Conservation (phyloP, 2,888 invertebrate genomes). For the Colletes collaris region DNA sequence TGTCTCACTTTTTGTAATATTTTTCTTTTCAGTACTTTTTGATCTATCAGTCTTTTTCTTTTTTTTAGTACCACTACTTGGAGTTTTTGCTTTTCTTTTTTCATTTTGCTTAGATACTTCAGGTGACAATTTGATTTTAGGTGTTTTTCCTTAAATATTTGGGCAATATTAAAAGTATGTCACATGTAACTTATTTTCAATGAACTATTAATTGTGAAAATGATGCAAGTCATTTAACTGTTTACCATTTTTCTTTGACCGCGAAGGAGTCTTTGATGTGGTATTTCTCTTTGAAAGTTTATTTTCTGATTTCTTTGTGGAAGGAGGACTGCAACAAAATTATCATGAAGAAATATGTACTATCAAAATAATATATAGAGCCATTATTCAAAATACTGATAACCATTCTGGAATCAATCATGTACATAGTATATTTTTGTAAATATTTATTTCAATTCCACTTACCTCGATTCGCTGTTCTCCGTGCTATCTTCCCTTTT, state of each 20-base stretch:
- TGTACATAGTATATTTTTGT: too few relatives aligned
- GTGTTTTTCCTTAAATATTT: slow-evolving; percentile 37
- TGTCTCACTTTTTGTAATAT: slow-evolving; percentile 14
- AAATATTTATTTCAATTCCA: not conserved
- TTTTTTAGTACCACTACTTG: slow-evolving; percentile 23
- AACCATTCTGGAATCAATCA: too few relatives aligned
- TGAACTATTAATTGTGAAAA: too few relatives aligned
- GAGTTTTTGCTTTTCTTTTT: slow-evolving; percentile 45
- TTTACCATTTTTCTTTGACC: slow-evolving; percentile 37
- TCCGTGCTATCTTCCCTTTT: slow-evolving; percentile 65
- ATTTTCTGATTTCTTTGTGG: slow-evolving; percentile 61
- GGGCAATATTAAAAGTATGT: not conserved
- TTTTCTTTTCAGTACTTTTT: slow-evolving; percentile 26
- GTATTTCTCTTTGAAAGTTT: slow-evolving; percentile 29
- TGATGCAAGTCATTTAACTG: too few relatives aligned
- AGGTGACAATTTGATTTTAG: slow-evolving; percentile 42
- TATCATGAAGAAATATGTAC: not conserved
- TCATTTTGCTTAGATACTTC: slow-evolving; percentile 29
- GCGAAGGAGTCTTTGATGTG: slow-evolving; percentile 28
- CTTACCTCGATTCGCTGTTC: slow-evolving; percentile 56
- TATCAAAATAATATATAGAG: too few relatives aligned
- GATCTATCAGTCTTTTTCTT: slow-evolving; percentile 37
- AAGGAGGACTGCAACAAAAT: slow-evolving; percentile 45
- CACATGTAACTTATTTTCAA: too few relatives aligned
- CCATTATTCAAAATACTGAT: too few relatives aligned